Base-by-base conservation (phyloP, 1,140 invertebrate species). In the Frieseomelitta varia region DNA sequence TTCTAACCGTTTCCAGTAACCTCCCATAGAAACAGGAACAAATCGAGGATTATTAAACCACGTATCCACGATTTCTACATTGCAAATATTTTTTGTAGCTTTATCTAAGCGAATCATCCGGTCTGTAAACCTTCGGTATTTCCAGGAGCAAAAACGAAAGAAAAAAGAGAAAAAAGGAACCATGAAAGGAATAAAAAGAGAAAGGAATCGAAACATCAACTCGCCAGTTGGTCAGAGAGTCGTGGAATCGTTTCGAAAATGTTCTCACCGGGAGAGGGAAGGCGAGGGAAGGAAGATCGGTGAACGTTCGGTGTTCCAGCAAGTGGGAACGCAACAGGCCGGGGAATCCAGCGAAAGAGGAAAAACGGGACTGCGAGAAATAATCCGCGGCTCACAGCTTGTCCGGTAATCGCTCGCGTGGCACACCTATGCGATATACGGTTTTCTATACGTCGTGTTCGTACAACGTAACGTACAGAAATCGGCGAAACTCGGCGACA, bases 361-460 rank as follows among this genome's bases (percentile, higher is more conserved):
- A 81, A 84, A 86, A 90, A 69, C 79, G 84, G 71, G 85, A 87
- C 81, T 67, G 55, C 58, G 24, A 87, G 82, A 88, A 88, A 87
- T 88, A 88, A 88, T 88, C 77, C 39, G 61, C 75, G 24, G 87
- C 82, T 80, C 61, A 69, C 58, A 65, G 58, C 30, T 63, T 68
- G 68, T 17, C 55, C 39, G 55, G 75, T 87, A 88, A 88, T 88
- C 86, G 69, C 75, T 80, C 74, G 61, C 78, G 69, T 76, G 82
- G 85, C 87, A 87, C 87, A 80, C 82, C 87, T 88, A 87, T 74
- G 55, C 34, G 63, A 69, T 39, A 55, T 72, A 56, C 56, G 34
- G 34, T 11, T 6, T 34, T 65, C 8, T 30, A 21, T 72, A 27
- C 4, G 15, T n/a, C 24, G 39, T 4, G 30, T 72, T n/a, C n/a